Evolutionary conservation across 2,888 invertebrate genomes (phyloP).

Genomic region (Tetragonula carbonaria): DNA sequence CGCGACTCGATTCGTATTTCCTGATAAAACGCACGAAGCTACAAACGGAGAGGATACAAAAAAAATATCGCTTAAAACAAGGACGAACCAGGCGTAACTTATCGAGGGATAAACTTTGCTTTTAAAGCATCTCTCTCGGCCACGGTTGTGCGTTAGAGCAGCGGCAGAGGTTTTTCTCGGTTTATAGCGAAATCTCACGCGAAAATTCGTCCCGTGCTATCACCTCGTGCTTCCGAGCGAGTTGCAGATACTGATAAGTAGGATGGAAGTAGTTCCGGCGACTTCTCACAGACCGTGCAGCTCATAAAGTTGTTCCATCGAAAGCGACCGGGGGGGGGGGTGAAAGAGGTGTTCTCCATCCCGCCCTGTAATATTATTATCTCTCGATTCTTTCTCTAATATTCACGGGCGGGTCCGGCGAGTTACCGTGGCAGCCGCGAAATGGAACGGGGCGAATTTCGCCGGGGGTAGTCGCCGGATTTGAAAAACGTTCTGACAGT

Average conservation of each 20-base stretch:
- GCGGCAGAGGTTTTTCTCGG: conserved; percentile 1
- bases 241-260: conserved; percentile 22
- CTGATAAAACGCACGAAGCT: conserved; percentile 22
- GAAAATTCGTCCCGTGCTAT: not conserved
- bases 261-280: conserved; percentile 1
- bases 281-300: conserved; percentile 18
- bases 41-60: not conserved
- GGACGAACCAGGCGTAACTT: not conserved
- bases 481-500: conserved; percentile 71
- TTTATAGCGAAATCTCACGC: not conserved
- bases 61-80: not conserved
- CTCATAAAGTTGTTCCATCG: conserved; percentile 49
- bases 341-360: conserved; percentile 10
- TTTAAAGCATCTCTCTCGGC: not conserved
- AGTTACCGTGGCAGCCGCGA: conserved; percentile 62
- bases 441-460: conserved; percentile 63
- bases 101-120: conserved; percentile 2
- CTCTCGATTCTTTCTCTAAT: conserved; percentile 57
- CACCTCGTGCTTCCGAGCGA: not conserved
- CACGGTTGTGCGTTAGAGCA: no score
- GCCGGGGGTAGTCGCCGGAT: conserved; percentile 36
- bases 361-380: conserved; percentile 59
- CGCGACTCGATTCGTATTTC: conserved; percentile 18
- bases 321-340: not conserved
- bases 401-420: conserved; percentile 61